Conservation (phyloP, 2,888 invertebrate genomes). For the Leptinotarsa peninsularis region DNA sequence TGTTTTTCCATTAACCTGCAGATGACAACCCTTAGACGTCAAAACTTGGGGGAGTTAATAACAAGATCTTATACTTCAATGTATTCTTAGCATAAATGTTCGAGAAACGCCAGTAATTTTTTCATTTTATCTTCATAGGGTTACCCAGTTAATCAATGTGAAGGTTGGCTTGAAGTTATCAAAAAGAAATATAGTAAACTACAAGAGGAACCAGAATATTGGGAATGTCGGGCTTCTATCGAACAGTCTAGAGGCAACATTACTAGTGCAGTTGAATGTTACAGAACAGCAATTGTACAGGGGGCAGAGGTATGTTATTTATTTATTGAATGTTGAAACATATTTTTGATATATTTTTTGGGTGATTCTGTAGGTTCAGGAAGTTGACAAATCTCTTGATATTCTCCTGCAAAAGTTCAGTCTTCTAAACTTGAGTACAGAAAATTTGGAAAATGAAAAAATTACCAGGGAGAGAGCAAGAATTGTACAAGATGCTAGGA, state of each 20-base stretch:
- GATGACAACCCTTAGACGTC: too few species aligned
- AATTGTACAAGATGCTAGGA: slow-evolving; percentile 68
- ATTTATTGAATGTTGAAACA: slow-evolving; percentile 8
- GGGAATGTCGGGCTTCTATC: slow-evolving; percentile 73
- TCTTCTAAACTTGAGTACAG: slow-evolving; percentile 69
- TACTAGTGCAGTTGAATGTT: slow-evolving; percentile 71
- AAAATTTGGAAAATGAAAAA: slow-evolving; percentile 48
- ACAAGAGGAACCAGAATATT: slow-evolving; percentile 68
- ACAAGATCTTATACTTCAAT: too few species aligned
- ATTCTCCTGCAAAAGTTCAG: slow-evolving; percentile 71
- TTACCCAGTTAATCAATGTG: slow-evolving; percentile 70
- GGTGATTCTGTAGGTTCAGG: slow-evolving; percentile 64
- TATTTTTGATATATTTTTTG: background rate
- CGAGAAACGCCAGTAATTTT: too few species aligned
- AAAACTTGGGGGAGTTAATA: too few species aligned
- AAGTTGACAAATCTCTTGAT: slow-evolving; percentile 70
- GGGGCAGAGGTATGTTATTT: slow-evolving; percentile 69
- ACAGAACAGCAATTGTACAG: slow-evolving; percentile 70
- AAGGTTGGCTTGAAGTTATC: slow-evolving; percentile 70
- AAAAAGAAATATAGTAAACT: slow-evolving; percentile 65
- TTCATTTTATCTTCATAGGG: slow-evolving; percentile 61
- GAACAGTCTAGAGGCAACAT: slow-evolving; percentile 71
- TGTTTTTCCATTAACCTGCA: too few species aligned
- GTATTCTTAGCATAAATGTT: too few species aligned
- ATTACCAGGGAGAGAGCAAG: slow-evolving; percentile 47